Percentiles rank a stretch among this genome's conserved stretches.
These are phyloP conservation scores for Plutella xylostella DNA, from an alignment of 2,888 invertebrate genomes.

Conservation along the genomic window DNA sequence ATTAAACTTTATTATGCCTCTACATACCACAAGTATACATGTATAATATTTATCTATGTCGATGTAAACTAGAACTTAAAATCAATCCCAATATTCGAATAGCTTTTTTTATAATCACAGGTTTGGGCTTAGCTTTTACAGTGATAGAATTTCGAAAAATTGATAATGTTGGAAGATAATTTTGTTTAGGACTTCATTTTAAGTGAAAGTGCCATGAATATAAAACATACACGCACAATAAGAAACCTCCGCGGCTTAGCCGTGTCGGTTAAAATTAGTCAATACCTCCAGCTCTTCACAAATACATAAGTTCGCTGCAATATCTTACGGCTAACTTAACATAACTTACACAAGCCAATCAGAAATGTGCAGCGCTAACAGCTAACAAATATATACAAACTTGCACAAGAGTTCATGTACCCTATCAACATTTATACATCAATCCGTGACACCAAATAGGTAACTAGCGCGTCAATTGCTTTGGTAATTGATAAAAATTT, in stretches of 20 bases:
- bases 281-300: not conserved
- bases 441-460: slow-evolving; percentile 16
- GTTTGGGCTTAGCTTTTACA: too few species aligned
- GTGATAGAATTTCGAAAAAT: too few species aligned
- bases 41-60: too few species aligned
- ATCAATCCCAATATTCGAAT: too few species aligned
- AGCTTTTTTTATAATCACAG: too few species aligned
- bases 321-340: not conserved
- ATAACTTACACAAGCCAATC: not conserved
- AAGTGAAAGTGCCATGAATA: not conserved
- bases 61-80: too few species aligned
- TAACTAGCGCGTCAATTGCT: slow-evolving; percentile 36
- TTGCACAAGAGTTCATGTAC: slow-evolving; percentile 1
- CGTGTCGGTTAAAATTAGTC: not conserved
- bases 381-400: not conserved
- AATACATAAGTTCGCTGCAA: not conserved
- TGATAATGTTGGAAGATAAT: too few species aligned
- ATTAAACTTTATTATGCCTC: too few species aligned
- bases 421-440: slow-evolving; percentile 1
- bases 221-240: not conserved
- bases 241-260: not conserved
- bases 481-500: slow-evolving; percentile 21
- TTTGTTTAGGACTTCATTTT: not conserved
- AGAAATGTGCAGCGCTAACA: not conserved
- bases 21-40: too few species aligned